Base-by-base conservation (phyloP, 2,113 vertebrate species). In the Nansenia antarctica region DNA sequence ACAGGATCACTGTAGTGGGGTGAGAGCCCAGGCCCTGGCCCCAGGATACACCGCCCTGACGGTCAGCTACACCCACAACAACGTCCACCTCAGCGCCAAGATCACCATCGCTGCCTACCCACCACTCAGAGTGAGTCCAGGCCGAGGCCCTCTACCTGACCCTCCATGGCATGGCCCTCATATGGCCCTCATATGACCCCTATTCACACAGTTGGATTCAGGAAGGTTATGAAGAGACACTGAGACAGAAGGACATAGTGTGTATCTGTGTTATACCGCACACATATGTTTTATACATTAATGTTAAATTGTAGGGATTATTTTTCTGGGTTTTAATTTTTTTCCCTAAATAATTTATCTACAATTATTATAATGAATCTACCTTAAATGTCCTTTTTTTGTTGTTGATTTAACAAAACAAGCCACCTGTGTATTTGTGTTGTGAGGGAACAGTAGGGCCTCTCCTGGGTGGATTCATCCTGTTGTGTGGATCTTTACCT, bases 81-180 rank as follows among this genome's bases (percentile, higher is more conserved):
- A 89, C 0, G 32, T 95, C 62, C 93, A 92, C 68, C 94, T 99
- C 66, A 93, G 86, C 0, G 92, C 95, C 65, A 93, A 90, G 77
- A 95, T 99, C 88, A 91, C 93, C 68, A 91, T 99, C 0, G 94
- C 94, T 1, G 93, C 95, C n/a, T 91, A 96, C 70, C 85, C 93
- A 2, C 95, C 94, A 0, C 89, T 99, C 24, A 90, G 75, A 76
- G 98, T 98, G 85, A 95, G 94, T 81, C n/a, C 24, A 30, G 26
- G 18, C 32, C n/a, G n/a, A n/a, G n/a, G n/a, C 5, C 22, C n/a
- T 12, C 27, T 14, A 54, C 37, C 2, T 29, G 22, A 37, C 24
- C 47, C 24, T 57, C 22, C 39, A 14, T 2, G 27, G 27, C 54
- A 29, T 26, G 54, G 54, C 15, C 39, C 18, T 15, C 18, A 11